Evolutionary conservation across 1,140 invertebrate genomes (phyloP).

Genomic region (Coenobita brevimanus): DNA sequence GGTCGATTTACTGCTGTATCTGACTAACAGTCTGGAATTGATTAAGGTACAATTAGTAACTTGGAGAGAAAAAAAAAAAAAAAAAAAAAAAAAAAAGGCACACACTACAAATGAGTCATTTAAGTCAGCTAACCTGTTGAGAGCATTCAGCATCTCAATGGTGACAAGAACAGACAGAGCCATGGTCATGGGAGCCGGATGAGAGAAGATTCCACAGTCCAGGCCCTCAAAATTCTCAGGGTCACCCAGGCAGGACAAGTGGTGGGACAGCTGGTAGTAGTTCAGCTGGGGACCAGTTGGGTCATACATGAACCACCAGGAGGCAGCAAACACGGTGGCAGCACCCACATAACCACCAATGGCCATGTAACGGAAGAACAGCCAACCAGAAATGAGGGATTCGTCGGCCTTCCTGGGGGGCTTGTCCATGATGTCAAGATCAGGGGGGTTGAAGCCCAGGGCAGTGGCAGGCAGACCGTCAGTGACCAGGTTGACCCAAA

Average conservation of each 20-base stretch:
- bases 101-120: background rate
- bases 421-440: slow-evolving; percentile 99
- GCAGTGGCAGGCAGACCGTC: slow-evolving; percentile 99
- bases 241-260: slow-evolving; percentile 75
- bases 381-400: slow-evolving; percentile 98
- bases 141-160: slow-evolving; percentile 99
- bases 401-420: slow-evolving; percentile 97
- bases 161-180: slow-evolving; percentile 99
- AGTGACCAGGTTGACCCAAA: slow-evolving; percentile 99
- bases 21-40: too few species aligned
- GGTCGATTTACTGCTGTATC: too few species aligned
- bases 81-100: background rate
- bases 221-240: slow-evolving; percentile 91
- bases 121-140: slow-evolving; percentile 83
- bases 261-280: slow-evolving; percentile 91
- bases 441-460: slow-evolving; percentile 99
- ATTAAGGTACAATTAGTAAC: too few species aligned
- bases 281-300: slow-evolving; percentile 94
- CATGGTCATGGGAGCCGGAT: slow-evolving; percentile 99
- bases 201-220: slow-evolving; percentile 97
- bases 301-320: slow-evolving; percentile 99
- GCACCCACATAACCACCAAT: slow-evolving; percentile 95
- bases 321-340: slow-evolving; percentile 97
- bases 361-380: slow-evolving; percentile 99
- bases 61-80: too few species aligned